Base-by-base conservation (phyloP, 23 tunicate genomes). In the Halocynthia aurantium region DNA sequence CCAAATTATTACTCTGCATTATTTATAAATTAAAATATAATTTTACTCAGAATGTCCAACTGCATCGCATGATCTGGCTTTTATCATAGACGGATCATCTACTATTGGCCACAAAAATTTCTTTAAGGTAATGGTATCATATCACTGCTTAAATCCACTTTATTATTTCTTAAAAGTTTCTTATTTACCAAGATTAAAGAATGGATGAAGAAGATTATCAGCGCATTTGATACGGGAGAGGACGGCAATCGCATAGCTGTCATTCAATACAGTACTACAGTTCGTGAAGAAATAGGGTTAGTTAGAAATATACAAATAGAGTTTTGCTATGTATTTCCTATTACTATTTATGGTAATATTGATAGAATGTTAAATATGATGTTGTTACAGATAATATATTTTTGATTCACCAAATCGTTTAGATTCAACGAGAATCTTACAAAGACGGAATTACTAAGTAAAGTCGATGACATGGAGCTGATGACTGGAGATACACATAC, bases 161-260 rank as follows among this genome's bases (percentile, higher is more conserved):
- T 31, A 31, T 31, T 31, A 31, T 31, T 31, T 31, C 44, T 4
- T 31, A 31, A 31, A 31, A 31, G 44, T 31, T 31, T 31, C 44
- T 31, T 31, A 31, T 31, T 31, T 31, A 31, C 44, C 8, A 65
- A 88, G 94, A 84, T 88, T 0, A 88, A 88, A 73, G 77, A 72
- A n/a, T 88, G 94, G 94, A 88, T 88, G 81, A 88, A 88, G 67
- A 83, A 83, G 31, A 88, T 88, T 10, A 84, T 88, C 22, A 76
- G 79, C 44, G 87, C 94, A 50, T 88, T 88, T 66, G 87, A 88
- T 66, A 76, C 83, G 51, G 87, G 87, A 8, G 87, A 84, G 13
- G 84, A 88, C 8, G 70, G 78, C 22, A 88, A 87, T 5, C 65
- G 94, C 53, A 84, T 88, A 7, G 94, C 94, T 10, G 81, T 88